Percentiles rank a stretch among this genome's conserved stretches.
Evolutionary conservation across 2,113 vertebrate species (phyloP).

Genomic region (Heteronetta atricapilla): DNA sequence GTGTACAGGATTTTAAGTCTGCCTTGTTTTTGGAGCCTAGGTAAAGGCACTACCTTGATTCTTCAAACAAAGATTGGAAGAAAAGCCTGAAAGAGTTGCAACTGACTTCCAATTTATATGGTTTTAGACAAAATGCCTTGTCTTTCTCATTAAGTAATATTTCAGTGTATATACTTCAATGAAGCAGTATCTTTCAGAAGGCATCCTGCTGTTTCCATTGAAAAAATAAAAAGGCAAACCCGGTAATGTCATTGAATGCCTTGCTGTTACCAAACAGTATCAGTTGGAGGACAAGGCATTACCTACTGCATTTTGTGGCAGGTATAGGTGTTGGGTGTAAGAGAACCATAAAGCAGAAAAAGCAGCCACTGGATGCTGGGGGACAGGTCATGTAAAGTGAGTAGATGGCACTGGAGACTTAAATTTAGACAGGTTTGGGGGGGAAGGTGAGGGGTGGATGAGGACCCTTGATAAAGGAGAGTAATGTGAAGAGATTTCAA

Average conservation of each 20-base stretch:
- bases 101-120: neutral
- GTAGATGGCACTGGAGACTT: neutral
- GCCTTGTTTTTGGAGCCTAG: neutral
- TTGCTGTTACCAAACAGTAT: neutral
- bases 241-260: neutral
- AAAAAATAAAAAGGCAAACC: neutral
- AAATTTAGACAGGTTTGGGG: neutral
- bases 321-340: neutral
- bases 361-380: neutral
- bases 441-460: neutral
- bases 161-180: neutral
- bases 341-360: neutral
- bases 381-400: neutral
- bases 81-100: neutral
- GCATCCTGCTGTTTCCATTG: neutral
- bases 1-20: neutral
- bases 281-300: neutral
- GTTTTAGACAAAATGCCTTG: neutral
- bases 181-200: neutral
- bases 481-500: neutral
- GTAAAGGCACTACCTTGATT: fast-evolving
- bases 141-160: neutral
- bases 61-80: neutral
- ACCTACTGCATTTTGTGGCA: neutral
- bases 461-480: neutral